phyloP scores from a whole-genome alignment of 2,888 invertebrate species.

The Pandemis cinnamomeana region DNA sequence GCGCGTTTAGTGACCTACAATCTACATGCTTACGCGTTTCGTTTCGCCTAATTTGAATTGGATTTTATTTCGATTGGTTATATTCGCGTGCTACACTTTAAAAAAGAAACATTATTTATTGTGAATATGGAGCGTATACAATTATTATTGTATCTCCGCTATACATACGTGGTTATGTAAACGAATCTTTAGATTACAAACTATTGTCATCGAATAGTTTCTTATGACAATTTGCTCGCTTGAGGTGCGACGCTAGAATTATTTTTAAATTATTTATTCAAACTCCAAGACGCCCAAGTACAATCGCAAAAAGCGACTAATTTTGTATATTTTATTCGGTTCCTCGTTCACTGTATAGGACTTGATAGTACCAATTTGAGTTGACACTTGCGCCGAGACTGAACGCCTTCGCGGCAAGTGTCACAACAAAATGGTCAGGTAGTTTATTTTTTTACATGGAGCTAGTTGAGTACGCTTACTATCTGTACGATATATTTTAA shows the following conservation, averaged over 20 bases:
- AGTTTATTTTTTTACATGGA: slow-evolving; percentile 70
- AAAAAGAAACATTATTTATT: background rate
- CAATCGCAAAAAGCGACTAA: slow-evolving; percentile 22
- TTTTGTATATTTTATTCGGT: slow-evolving; percentile 56
- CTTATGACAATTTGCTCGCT: slow-evolving; percentile 22
- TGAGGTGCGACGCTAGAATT: slow-evolving; percentile 37
- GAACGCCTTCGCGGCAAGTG: background rate
- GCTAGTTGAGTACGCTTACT: slow-evolving; percentile 81
- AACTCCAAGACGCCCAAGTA: slow-evolving; percentile 19
- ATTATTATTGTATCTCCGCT: slow-evolving; percentile 22
- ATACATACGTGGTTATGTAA: slow-evolving; percentile 30
- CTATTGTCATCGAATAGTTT: slow-evolving; percentile 29
- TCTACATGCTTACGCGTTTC: background rate
- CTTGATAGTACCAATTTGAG: slow-evolving; percentile 44
- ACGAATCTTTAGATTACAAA: slow-evolving; percentile 5
- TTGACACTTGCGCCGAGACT: background rate
- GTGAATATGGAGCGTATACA: slow-evolving; percentile 9
- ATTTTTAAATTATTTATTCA: slow-evolving; percentile 51
- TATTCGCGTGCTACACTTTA: background rate
- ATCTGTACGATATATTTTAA: slow-evolving; percentile 74
- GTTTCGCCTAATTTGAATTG: background rate
- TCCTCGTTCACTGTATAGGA: slow-evolving; percentile 65
- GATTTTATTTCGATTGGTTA: background rate
- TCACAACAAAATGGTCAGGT: slow-evolving; percentile 38
- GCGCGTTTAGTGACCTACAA: too few relatives aligned